phyloP scores from a whole-genome alignment of 2,888 invertebrate species.

The Rosalia funebris region DNA sequence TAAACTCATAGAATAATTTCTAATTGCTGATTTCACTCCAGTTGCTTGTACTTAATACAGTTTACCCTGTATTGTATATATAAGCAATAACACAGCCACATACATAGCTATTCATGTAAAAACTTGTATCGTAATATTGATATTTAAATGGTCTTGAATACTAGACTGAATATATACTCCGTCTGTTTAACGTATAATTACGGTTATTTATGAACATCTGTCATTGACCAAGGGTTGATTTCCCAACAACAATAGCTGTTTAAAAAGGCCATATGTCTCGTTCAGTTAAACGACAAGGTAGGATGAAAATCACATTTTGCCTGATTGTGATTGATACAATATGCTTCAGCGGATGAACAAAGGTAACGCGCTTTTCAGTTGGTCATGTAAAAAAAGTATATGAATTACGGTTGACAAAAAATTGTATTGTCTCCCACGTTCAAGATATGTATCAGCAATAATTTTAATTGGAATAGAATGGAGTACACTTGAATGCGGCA shows the following conservation, averaged over 20 bases:
- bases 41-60: no score
- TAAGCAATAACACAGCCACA: no score
- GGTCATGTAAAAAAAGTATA: neutral
- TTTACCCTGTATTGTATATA: no score
- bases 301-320: slow-evolving; percentile 55
- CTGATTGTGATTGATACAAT: slow-evolving; percentile 50
- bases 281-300: slow-evolving; percentile 48
- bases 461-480: no score
- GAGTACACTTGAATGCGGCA: no score
- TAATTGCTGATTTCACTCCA: no score
- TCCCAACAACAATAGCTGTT: slow-evolving; percentile 56
- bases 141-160: no score
- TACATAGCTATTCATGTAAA: no score
- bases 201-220: slow-evolving; percentile 54
- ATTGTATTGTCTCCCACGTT: neutral
- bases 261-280: slow-evolving; percentile 53
- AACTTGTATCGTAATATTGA: no score
- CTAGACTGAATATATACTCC: neutral
- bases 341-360: slow-evolving; percentile 20
- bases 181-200: slow-evolving; percentile 40
- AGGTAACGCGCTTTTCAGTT: neutral
- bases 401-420: slow-evolving; percentile 1
- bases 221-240: slow-evolving; percentile 53
- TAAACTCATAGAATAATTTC: no score
- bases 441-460: neutral